Evolutionary conservation across 2,797 vertebrate species (phyloP).

Genomic region (Hyperoplus lanceolatus): DNA sequence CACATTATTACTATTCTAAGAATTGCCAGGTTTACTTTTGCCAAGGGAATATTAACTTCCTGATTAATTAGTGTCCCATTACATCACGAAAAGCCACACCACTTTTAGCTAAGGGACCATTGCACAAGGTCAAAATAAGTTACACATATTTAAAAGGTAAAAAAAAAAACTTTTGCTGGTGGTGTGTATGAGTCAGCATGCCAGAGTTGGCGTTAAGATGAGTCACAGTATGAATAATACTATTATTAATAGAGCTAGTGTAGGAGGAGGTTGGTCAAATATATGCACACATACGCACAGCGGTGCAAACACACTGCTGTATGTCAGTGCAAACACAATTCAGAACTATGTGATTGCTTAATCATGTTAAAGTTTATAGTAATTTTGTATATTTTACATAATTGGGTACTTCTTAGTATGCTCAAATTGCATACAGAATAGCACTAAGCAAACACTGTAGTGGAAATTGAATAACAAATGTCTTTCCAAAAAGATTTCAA

Average conservation of each 20-base stretch:
- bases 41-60: conserved; percentile 53
- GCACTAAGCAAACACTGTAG: conserved; percentile 14
- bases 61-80: conserved; percentile 49
- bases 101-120: conserved; percentile 13
- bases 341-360: conserved; percentile 24
- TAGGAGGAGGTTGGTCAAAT: conserved; percentile 62
- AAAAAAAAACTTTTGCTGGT: conserved; percentile 42
- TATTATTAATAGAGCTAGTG: conserved; percentile 73
- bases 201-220: conserved; percentile 69
- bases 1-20: conserved; percentile 50
- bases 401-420: conserved; percentile 10
- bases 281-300: conserved; percentile 47
- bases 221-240: conserved; percentile 71
- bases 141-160: conserved; percentile 39
- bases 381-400: conserved; percentile 37
- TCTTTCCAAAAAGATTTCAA: conserved; percentile 3
- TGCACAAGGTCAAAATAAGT: conserved; percentile 51
- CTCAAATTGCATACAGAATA: conserved; percentile 13
- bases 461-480: background rate
- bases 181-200: conserved; percentile 66
- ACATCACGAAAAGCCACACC: conserved; percentile 12
- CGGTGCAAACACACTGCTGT: background rate
- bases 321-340: conserved; percentile 33
- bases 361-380: conserved; percentile 12
- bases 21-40: conserved; percentile 39